phyloP scores from a whole-genome alignment of 2,797 vertebrate genomes.

The Sebastes taczanowskii region DNA sequence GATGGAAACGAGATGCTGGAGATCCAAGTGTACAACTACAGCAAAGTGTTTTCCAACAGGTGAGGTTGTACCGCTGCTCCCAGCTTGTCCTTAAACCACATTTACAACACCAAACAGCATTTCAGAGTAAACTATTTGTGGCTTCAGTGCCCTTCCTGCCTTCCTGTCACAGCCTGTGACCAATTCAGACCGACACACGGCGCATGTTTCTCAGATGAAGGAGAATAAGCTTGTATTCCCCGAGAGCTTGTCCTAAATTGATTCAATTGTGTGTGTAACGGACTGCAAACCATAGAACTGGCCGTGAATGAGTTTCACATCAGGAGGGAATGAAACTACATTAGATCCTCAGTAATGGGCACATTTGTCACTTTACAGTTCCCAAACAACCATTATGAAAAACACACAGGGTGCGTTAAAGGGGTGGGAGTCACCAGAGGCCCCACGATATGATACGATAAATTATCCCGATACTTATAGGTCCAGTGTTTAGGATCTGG shows the following conservation, averaged over 20 bases:
- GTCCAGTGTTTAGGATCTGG: no score
- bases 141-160: neutral
- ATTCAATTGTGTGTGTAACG: constrained; percentile 42
- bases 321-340: constrained; percentile 39
- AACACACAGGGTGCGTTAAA: neutral
- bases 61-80: constrained; percentile 58
- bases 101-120: neutral
- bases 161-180: constrained; percentile 27
- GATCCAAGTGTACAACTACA: constrained; percentile 95
- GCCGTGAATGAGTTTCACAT: constrained; percentile 30
- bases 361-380: constrained; percentile 43
- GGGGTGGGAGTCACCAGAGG: no score
- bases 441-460: no score
- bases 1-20: constrained; percentile 92
- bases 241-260: constrained; percentile 50
- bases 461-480: no score
- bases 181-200: constrained; percentile 18
- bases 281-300: constrained; percentile 26
- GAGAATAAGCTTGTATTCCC: constrained; percentile 17
- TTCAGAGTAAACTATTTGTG: constrained; percentile 19
- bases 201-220: constrained; percentile 25
- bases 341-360: constrained; percentile 28
- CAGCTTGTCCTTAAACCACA: neutral
- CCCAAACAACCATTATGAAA: constrained; percentile 19
- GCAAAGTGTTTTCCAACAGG: constrained; percentile 98